Evolutionary conservation across 2,888 invertebrate genomes (phyloP).

Genomic region (Drosophila phalerata): DNA sequence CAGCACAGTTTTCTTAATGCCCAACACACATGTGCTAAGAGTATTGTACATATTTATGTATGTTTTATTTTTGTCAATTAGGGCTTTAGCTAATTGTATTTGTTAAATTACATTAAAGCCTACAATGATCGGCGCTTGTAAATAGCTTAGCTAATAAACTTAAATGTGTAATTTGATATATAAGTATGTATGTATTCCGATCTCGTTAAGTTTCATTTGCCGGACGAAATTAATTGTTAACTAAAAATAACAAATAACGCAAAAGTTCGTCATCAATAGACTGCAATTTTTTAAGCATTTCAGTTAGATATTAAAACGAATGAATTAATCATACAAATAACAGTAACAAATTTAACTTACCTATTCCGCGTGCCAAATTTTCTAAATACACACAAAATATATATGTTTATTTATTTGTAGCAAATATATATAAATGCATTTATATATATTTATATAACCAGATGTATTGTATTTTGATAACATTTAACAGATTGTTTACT

Average conservation of each 20-base stretch:
- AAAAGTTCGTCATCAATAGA: constrained; percentile 60
- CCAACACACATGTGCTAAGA: constrained; percentile 11
- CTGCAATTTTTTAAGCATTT: constrained; percentile 66
- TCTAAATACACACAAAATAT: constrained; percentile 35
- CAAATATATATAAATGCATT: constrained; percentile 13
- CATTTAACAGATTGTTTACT: constrained; percentile 35
- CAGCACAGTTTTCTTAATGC: neutral
- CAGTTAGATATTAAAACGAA: constrained; percentile 38
- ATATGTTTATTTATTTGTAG: constrained; percentile 30
- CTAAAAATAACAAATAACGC: constrained; percentile 23
- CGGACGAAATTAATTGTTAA: constrained; percentile 55
- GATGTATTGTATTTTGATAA: constrained; percentile 15
- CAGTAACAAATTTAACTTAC: constrained; percentile 26
- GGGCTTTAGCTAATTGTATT: constrained; percentile 62
- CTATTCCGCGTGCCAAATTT: constrained; percentile 72
- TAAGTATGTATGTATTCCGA: constrained; percentile 48
- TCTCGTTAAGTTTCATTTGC: constrained; percentile 76
- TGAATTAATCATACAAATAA: constrained; percentile 24
- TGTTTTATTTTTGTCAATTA: constrained; percentile 55
- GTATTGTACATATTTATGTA: constrained; percentile 58
- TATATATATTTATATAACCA: constrained; percentile 30
- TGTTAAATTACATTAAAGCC: constrained; percentile 12
- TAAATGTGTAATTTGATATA: constrained; percentile 13
- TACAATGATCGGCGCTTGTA: constrained; percentile 35
- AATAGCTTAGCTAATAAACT: constrained; percentile 45